These are phyloP conservation scores for Mercenaria mercenaria DNA, from an alignment of 1,140 invertebrate species.

Conservation along the genomic window DNA sequence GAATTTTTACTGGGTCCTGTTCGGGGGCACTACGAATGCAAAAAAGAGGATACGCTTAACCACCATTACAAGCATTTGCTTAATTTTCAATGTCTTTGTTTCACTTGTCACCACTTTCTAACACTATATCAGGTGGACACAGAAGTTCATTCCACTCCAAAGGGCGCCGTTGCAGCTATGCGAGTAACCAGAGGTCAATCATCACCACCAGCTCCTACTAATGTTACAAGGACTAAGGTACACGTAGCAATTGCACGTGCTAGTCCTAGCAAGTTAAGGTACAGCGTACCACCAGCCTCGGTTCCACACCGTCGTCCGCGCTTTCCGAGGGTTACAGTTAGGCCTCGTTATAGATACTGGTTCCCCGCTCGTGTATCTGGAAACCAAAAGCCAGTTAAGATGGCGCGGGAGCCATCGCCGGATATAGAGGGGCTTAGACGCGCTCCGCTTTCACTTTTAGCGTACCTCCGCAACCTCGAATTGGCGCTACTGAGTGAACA, in stretches of 20 bases:
- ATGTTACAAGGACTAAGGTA: slow-evolving; percentile 44
- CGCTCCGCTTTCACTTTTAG: slow-evolving; percentile 60
- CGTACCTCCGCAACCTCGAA: slow-evolving; percentile 65
- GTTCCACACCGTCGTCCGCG: slow-evolving; percentile 16
- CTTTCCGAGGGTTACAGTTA: slow-evolving; percentile 56
- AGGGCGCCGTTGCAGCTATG: slow-evolving; percentile 41
- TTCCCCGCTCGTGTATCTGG: slow-evolving; percentile 39
- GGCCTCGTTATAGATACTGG: slow-evolving; percentile 54
- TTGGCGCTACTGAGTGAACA: slow-evolving; percentile 33
- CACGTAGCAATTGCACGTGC: slow-evolving; percentile 60
- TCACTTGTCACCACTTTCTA: slow-evolving; percentile 41
- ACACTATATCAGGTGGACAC: slow-evolving; percentile 57
- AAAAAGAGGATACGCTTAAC: slow-evolving; percentile 2
- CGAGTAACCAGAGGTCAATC: slow-evolving; percentile 50
- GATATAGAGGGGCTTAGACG: slow-evolving; percentile 59
- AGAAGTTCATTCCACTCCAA: slow-evolving; percentile 59
- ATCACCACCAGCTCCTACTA: slow-evolving; percentile 37
- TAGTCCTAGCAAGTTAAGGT: slow-evolving; percentile 58
- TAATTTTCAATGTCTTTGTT: slow-evolving; percentile 33
- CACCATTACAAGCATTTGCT: slow-evolving; percentile 2
- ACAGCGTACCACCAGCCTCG: slow-evolving; percentile 66
- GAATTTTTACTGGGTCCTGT: slow-evolving; percentile 43
- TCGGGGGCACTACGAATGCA: slow-evolving; percentile 57
- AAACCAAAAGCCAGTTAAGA: not conserved
- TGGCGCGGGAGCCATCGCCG: slow-evolving; percentile 45